Evolutionary conservation across 2,797 vertebrate genomes (phyloP).

Genomic region (Molossus molossus): DNA sequence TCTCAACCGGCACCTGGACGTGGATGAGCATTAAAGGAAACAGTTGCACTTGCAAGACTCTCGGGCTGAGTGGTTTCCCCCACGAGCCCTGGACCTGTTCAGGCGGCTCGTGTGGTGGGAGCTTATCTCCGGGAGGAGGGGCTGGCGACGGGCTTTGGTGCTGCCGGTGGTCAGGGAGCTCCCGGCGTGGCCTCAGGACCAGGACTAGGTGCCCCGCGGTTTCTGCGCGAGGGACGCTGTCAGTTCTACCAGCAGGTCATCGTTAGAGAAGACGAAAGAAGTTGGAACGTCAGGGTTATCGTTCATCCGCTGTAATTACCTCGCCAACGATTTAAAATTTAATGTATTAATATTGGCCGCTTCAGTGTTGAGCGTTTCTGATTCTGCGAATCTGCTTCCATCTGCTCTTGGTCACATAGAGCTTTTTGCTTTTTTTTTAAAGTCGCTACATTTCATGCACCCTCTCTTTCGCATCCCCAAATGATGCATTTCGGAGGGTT

Average conservation of each 20-base stretch:
- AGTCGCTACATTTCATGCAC: background rate
- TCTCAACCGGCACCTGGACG: background rate
- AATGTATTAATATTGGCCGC: constrained; percentile 19
- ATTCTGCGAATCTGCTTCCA: background rate
- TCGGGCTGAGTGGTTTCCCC: background rate
- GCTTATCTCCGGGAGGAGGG: background rate
- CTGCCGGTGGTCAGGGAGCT: background rate
- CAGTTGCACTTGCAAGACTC: background rate
- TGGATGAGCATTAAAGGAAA: background rate
- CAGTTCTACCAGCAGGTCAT: constrained; percentile 13
- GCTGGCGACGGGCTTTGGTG: background rate
- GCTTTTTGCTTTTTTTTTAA: constrained; percentile 40
- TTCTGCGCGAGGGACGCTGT: background rate
- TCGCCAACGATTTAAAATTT: constrained; percentile 44
- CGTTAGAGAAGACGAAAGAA: constrained; percentile 4
- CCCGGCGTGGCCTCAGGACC: background rate
- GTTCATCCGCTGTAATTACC: constrained; percentile 49
- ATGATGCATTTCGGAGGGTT: constrained; percentile 38
- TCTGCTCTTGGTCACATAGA: background rate
- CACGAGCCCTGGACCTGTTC: background rate
- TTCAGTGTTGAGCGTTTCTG: background rate
- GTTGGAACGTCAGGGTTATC: constrained; percentile 32
- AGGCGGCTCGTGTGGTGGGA: background rate
- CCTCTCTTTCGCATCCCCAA: constrained; percentile 23
- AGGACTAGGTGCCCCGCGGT: background rate